Evolutionary conservation across 2,113 vertebrate species (phyloP).

Genomic region (Girardinichthys multiradiatus): DNA sequence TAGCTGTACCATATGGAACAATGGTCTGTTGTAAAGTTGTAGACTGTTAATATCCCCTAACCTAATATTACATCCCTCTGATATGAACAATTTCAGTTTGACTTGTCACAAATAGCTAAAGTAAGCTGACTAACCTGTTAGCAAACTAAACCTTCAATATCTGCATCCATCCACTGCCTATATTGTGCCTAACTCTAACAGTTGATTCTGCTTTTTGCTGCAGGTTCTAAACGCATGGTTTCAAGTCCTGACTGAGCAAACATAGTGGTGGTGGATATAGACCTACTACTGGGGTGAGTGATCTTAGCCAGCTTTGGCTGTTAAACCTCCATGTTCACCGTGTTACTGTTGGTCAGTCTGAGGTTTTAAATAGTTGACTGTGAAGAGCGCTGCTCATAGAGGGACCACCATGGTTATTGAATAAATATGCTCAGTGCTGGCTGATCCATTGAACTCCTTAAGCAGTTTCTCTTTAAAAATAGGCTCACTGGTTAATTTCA

Average conservation of each 20-base stretch:
- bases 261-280: constrained; percentile 54
- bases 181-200: background rate
- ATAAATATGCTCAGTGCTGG: background rate
- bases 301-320: background rate
- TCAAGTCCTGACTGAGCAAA: constrained; percentile 52
- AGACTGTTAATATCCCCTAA: too few relatives aligned
- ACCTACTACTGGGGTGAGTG: constrained; percentile 72
- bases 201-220: constrained; percentile 12
- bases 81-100: too few relatives aligned
- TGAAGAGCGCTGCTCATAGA: background rate
- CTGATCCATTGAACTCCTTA: background rate
- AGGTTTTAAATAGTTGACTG: background rate
- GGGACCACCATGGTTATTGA: background rate
- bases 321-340: background rate
- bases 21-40: too few relatives aligned
- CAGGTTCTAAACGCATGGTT: constrained; percentile 62
- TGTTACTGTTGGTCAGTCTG: background rate
- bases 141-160: too few relatives aligned
- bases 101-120: too few relatives aligned
- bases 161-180: too few relatives aligned
- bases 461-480: too few relatives aligned
- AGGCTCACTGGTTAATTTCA: background rate
- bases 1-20: too few relatives aligned
- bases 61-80: too few relatives aligned
- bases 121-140: too few relatives aligned